A percentile compares a stretch with the other conserved stretches of the same genome.
Evolutionary conservation across 2,797 vertebrate genomes (phyloP).

Genomic region (Danio choprae): DNA sequence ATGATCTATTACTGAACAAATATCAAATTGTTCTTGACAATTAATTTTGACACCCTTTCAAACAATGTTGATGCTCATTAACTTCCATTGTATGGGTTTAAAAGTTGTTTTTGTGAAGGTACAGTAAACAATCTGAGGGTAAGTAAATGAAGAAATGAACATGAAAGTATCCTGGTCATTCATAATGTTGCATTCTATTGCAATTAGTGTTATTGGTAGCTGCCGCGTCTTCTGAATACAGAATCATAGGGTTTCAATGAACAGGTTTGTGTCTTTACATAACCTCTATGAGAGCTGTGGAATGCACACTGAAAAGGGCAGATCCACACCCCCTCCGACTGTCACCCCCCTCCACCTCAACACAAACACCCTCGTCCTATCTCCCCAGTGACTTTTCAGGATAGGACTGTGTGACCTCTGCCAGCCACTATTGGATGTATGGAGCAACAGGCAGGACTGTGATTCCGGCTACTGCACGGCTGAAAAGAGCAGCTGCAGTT

Average conservation of each 20-base stretch:
- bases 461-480: conserved; percentile 69
- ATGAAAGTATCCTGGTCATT: not conserved
- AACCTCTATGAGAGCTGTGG: conserved; percentile 80
- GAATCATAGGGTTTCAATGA: conserved; percentile 70
- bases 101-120: too few species aligned
- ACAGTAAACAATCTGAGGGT: too few species aligned
- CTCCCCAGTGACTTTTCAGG: conserved; percentile 78
- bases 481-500: conserved; percentile 82
- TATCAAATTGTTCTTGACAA: too few species aligned
- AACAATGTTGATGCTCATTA: not conserved
- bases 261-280: conserved; percentile 82
- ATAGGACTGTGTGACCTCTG: conserved; percentile 73
- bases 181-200: not conserved
- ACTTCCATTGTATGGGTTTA: not conserved
- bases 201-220: not conserved
- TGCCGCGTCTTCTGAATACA: conserved; percentile 59
- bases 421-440: conserved; percentile 79
- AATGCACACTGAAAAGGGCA: conserved; percentile 87
- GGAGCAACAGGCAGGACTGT: conserved; percentile 66
- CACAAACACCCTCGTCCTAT: conserved; percentile 71
- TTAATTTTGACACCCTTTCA: too few species aligned
- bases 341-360: conserved; percentile 60
- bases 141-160: not conserved
- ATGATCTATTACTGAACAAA: too few species aligned
- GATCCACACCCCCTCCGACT: conserved; percentile 69